Conservation (phyloP, 2,797 vertebrate genomes). For the Argyrosomus regius region DNA sequence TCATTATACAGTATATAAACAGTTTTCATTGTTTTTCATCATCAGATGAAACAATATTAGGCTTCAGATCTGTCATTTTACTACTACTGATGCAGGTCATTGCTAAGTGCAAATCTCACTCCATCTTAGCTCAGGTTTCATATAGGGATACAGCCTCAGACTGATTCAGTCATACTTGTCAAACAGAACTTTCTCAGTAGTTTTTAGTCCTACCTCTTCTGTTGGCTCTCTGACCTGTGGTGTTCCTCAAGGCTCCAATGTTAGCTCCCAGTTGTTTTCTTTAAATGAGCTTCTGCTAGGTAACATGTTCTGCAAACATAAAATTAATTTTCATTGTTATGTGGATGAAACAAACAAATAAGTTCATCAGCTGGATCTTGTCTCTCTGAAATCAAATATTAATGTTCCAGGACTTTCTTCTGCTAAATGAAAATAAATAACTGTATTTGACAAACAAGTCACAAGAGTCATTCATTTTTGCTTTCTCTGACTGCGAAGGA, state of each 20-base stretch:
- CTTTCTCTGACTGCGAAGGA: background rate
- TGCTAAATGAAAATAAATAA: background rate
- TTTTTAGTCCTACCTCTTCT: too few relatives aligned
- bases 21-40: background rate
- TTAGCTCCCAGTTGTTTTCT: background rate
- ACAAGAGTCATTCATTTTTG: background rate
- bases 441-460: background rate
- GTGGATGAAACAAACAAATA: background rate
- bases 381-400: background rate
- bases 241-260: background rate
- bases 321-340: background rate
- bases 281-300: too few relatives aligned
- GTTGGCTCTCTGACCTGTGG: too few relatives aligned
- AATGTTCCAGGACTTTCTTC: too few relatives aligned
- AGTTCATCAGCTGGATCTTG: background rate
- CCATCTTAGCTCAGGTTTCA: too few relatives aligned
- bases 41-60: background rate
- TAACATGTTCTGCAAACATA: too few relatives aligned
- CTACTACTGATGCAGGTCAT: too few relatives aligned
- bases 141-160: too few relatives aligned
- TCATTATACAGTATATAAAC: background rate
- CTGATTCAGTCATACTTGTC: too few relatives aligned
- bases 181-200: too few relatives aligned
- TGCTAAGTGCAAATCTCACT: too few relatives aligned
- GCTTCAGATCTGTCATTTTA: background rate